phyloP scores from a whole-genome alignment of 1,140 invertebrate species.

The Pseudomyrmex flavicornis region DNA sequence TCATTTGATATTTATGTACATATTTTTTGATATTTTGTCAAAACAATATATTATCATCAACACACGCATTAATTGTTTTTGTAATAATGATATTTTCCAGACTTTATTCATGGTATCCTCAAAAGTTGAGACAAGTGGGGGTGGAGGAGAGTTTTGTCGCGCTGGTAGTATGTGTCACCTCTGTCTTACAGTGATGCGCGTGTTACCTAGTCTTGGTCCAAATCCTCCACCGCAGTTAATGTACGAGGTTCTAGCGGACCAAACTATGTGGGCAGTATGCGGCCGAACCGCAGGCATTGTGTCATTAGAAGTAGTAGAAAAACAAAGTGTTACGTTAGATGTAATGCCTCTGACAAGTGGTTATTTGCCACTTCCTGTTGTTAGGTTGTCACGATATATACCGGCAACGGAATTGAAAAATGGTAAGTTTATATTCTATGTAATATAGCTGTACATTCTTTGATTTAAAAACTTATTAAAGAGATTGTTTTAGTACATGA shows the following conservation, averaged over 20 bases:
- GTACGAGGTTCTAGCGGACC: conserved; percentile 97
- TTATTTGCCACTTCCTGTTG: conserved; percentile 94
- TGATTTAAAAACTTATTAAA: conserved; percentile 14
- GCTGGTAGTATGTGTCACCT: conserved; percentile 95
- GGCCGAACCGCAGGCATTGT: conserved; percentile 95
- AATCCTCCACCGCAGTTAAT: conserved; percentile 89
- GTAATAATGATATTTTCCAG: conserved; percentile 83
- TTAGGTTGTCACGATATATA: conserved; percentile 96
- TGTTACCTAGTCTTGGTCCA: conserved; percentile 79
- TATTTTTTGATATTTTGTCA: too few relatives aligned
- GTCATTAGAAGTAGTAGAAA: conserved; percentile 89
- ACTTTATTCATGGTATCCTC: conserved; percentile 94
- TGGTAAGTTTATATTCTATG: conserved; percentile 82
- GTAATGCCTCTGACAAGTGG: conserved; percentile 96
- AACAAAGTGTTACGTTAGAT: conserved; percentile 92
- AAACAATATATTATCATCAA: too few relatives aligned
- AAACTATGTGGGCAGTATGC: conserved; percentile 96
- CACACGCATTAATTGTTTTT: conserved; percentile 66
- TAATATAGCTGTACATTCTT: not conserved
- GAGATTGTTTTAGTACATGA: not conserved
- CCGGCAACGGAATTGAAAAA: conserved; percentile 90
- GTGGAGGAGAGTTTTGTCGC: conserved; percentile 94
- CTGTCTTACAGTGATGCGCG: conserved; percentile 89
- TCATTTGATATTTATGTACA: too few relatives aligned
- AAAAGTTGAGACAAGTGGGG: conserved; percentile 91